Evolutionary conservation across 2,888 invertebrate genomes (phyloP).

Genomic region (Argyra leucocephala): DNA sequence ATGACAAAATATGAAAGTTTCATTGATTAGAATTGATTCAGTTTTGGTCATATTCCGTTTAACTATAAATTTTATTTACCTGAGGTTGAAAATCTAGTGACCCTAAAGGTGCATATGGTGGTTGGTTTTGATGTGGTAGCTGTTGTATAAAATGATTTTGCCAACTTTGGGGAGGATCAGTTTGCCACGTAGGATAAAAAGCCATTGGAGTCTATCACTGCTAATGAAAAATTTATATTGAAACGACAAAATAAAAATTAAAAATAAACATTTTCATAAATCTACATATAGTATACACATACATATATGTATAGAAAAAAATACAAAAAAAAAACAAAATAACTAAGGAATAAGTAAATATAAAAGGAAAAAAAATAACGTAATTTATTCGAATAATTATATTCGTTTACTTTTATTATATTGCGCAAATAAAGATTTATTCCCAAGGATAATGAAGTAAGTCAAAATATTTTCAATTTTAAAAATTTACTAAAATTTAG

Average conservation of each 20-base stretch:
- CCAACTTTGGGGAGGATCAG: slow-evolving; percentile 68
- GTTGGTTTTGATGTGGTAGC: slow-evolving; percentile 52
- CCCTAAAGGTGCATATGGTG: slow-evolving; percentile 43
- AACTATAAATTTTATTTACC: slow-evolving; percentile 1
- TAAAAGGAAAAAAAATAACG: slow-evolving; percentile 3
- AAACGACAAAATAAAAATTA: background rate
- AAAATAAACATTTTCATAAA: background rate
- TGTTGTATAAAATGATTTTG: slow-evolving; percentile 85
- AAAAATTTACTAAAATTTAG: too few relatives aligned
- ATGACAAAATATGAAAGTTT: background rate
- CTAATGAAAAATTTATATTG: background rate
- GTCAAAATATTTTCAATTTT: too few relatives aligned
- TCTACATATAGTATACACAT: background rate
- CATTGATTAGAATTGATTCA: background rate
- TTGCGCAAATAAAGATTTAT: background rate
- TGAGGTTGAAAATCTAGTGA: slow-evolving; percentile 44
- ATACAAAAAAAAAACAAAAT: background rate
- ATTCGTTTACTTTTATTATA: slow-evolving; percentile 4
- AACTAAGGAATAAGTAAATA: background rate
- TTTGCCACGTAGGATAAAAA: slow-evolving; percentile 64
- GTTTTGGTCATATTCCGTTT: too few relatives aligned
- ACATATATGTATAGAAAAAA: background rate
- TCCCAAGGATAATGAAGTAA: too few relatives aligned
- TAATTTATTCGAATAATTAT: slow-evolving; percentile 6
- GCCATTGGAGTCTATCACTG: slow-evolving; percentile 53